Conservation (phyloP, 2,113 vertebrate species). For the Trogon melanurus region DNA sequence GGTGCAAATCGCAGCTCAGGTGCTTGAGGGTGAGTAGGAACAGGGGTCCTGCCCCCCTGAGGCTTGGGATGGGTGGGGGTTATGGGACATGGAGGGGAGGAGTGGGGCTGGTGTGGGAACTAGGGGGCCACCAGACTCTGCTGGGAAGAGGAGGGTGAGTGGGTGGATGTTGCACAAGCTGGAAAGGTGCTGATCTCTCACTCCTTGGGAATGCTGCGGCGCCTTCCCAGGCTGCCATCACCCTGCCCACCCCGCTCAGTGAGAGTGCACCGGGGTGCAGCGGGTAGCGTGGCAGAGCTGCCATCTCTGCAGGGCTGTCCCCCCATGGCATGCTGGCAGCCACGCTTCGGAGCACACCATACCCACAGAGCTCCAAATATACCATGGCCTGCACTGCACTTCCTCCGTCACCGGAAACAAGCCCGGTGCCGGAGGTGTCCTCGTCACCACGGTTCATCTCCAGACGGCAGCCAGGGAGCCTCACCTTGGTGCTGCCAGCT, state of each 20-base stretch:
- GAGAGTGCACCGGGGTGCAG: neutral
- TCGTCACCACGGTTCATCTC: rapidly evolving
- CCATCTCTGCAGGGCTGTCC: rapidly evolving
- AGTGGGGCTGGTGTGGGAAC: neutral
- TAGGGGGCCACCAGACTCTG: neutral
- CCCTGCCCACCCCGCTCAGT: neutral
- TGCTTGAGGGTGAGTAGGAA: neutral
- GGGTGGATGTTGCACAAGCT: neutral
- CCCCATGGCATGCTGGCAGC: rapidly evolving
- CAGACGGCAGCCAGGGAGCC: rapidly evolving
- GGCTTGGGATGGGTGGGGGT: no score
- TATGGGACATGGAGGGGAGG: neutral
- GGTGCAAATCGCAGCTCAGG: neutral
- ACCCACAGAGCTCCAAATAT: neutral
- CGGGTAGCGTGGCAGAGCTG: rapidly evolving
- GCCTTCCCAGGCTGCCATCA: neutral
- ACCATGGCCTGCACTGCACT: rapidly evolving
- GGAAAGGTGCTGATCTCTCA: neutral
- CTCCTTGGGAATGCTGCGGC: slow-evolving; percentile 12
- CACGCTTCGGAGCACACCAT: rapidly evolving
- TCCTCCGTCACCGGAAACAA: neutral
- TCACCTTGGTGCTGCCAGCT: rapidly evolving
- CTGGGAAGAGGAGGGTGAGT: neutral
- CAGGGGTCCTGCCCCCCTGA: no score
- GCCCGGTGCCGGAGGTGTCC: rapidly evolving